Evolutionary conservation across 2,888 invertebrate species (phyloP), one percentile per base, ranked within the genome.

Genomic region (Stenichneumon culpator): DNA sequence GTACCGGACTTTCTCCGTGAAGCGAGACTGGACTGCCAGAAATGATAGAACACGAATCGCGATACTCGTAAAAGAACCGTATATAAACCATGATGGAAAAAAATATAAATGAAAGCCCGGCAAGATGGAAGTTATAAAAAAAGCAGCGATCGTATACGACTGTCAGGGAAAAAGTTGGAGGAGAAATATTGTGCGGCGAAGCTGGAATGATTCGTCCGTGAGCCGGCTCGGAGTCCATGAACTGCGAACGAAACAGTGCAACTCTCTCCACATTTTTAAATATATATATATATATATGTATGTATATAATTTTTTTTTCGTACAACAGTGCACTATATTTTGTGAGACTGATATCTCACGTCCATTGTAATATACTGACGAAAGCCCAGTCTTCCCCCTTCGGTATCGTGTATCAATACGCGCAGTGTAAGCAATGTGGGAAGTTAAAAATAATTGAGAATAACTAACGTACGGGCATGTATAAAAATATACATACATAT

Each of bases 171-270:
- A 44, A 70, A 79, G 67, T 57, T 32, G 80, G 68, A 16, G 68
- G 39, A 60, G 74, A 79, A 74, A 67, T 25, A 75, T 70, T 63
- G 22, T 44, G 70, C 70, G 54, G 52, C 25, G 32, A 52, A 79
- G 39, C 74, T 74, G 57, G 65, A 63, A 84, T 32, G 63, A 60
- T 82, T 47, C 63, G 63, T 70, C 68, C 47, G 68, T 36, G 44
- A 47, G 36, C 57, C 9, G 25, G 60, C 32, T 32, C 39, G 2
- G 44, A 63, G 16, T 70, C 28, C 70, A 63, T 77, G 72, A 44
- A 70, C 19, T 65, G 70, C 68, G 63, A 77, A 82, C 44, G 36
- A 57, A 82, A 82, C 28, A 69, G 47, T 36, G 65, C 60, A 75
- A 47, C 14, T 32, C 65, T 47, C 11, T 60, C 16, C 16, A 14